These are phyloP conservation scores for Bombylius major DNA, from an alignment of 2,888 invertebrate species.

Conservation along the genomic window DNA sequence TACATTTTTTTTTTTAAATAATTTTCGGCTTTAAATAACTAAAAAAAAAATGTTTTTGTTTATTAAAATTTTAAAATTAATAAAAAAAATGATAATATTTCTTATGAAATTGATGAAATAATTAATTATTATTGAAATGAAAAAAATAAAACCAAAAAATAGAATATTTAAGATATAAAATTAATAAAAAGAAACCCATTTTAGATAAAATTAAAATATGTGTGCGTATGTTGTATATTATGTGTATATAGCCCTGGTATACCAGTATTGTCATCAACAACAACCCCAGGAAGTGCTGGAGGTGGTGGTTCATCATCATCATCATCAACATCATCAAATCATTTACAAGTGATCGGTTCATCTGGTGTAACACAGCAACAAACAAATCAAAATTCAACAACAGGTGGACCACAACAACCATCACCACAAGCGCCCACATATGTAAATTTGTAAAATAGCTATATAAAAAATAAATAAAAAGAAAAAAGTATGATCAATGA, in stretches of 20 bases:
- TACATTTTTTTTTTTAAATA: no score
- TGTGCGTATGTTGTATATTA: neutral
- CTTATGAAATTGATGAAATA: neutral
- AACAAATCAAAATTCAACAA: constrained; percentile 40
- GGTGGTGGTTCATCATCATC: constrained; percentile 37
- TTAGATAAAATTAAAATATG: neutral
- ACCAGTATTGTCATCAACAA: constrained; percentile 24
- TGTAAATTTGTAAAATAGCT: constrained; percentile 65
- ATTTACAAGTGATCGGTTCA: constrained; percentile 25
- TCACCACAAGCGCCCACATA: constrained; percentile 81
- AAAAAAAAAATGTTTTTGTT: no score
- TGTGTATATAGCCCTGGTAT: constrained; percentile 16
- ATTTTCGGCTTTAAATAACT: no score
- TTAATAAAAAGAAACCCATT: no score
- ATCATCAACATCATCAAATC: constrained; percentile 30
- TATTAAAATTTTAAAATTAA: no score
- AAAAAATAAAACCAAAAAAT: neutral
- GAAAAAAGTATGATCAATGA: neutral
- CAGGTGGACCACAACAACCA: constrained; percentile 39
- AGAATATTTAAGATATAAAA: neutral
- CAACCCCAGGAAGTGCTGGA: constrained; percentile 36
- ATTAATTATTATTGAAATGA: neutral
- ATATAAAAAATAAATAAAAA: neutral
- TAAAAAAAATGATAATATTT: no score
- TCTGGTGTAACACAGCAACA: constrained; percentile 3